These are phyloP conservation scores for Bettongia penicillata DNA, from an alignment of 2,113 vertebrate species.

Conservation along the genomic window DNA sequence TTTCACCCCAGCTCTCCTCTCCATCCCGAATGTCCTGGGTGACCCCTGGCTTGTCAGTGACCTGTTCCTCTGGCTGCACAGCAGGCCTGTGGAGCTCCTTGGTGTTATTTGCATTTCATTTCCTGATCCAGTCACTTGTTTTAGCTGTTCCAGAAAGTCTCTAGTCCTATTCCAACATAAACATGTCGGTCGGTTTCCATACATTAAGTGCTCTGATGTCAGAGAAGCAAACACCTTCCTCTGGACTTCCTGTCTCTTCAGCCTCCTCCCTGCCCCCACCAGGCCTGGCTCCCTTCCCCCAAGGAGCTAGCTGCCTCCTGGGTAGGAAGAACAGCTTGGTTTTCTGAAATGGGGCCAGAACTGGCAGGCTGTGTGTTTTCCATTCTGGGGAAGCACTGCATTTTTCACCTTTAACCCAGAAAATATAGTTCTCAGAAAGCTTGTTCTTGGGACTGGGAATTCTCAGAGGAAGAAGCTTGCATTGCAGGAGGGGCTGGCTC, in stretches of 20 bases:
- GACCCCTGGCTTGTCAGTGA: background rate
- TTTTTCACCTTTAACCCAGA: conserved; percentile 81
- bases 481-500: background rate
- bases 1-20: background rate
- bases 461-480: conserved; percentile 62
- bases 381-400: conserved; percentile 78
- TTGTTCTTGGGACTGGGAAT: conserved; percentile 74
- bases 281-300: background rate
- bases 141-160: background rate
- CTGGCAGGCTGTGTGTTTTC: conserved; percentile 64
- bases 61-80: background rate
- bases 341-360: conserved; percentile 64
- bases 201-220: background rate
- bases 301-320: conserved; percentile 41
- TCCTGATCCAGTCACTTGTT: conserved; percentile 18
- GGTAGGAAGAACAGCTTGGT: conserved; percentile 60
- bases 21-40: too few relatives aligned
- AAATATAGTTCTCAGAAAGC: conserved; percentile 76
- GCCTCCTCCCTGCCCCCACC: background rate
- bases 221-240: conserved; percentile 35
- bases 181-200: conserved; percentile 43
- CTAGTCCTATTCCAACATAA: conserved; percentile 39
- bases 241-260: background rate
- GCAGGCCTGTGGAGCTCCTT: background rate
- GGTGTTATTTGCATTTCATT: conserved; percentile 17